Base-by-base conservation (phyloP, 1,140 invertebrate genomes). In the Drosophila miranda region DNA sequence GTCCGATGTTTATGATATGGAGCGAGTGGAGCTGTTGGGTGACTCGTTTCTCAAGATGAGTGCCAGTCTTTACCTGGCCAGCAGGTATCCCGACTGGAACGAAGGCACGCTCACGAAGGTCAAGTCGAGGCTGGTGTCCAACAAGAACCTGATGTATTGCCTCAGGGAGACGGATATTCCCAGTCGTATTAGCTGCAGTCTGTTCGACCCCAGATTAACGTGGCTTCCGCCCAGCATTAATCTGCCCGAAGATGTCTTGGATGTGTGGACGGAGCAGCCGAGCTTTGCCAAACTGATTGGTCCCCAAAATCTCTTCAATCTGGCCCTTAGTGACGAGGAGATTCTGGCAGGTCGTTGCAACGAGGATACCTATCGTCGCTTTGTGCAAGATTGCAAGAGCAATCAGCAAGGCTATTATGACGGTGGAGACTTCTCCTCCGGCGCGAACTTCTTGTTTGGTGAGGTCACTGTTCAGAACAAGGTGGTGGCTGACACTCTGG, bases 41-140 rank as follows among this genome's bases (percentile, higher is more conserved):
- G 97, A 99, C 91, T 95, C 96, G 0, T 98, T 97, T 84, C 92
- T 98, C 0, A 99, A 98, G 91, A 95, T 96, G 73, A 94, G 94
- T 3, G 92, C 93, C 9, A 95, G 95, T 7, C 84, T 97, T 0
- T 96, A 94, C 82, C 89, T 98, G 9, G 95, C 94, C 79, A 93
- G 94, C 64, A 93, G 92, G 50, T 97, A 94, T 91, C 93, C 94
- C 0, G 89, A 90, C 0, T 93, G 93, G 58, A 93, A 94, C 67
- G 97, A 98, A 91, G 97, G 97, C 0, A 92, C 93, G 59, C 92
- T 98, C 1, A 96, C 96, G 0, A 90, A 92, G 51, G 89, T 98
- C 1, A 96, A 98, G 80, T 93, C 94, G 6, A 93, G 94, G 79
- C 89, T 98, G 3, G 93, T 98, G 8, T 96, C 96, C 2, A 98